Conservation (phyloP, 1,140 invertebrate species). For the Platyura marginata region DNA sequence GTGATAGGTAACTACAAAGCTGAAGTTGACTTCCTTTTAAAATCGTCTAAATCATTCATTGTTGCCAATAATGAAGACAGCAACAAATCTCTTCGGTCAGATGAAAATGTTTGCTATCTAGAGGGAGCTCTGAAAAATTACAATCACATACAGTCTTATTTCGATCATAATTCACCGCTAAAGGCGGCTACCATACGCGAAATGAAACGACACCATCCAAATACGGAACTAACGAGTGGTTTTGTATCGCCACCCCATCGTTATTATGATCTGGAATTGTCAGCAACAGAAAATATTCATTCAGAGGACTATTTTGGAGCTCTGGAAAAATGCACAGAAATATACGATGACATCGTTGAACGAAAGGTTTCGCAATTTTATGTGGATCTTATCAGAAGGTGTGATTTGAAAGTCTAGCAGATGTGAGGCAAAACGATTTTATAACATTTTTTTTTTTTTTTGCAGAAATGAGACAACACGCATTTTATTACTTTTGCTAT, state of each 20-base stretch:
- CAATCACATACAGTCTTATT: slow-evolving; percentile 13
- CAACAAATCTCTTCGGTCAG: slow-evolving; percentile 2
- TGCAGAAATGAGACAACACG: slow-evolving; percentile 15
- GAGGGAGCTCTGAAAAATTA: slow-evolving; percentile 17
- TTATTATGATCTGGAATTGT: slow-evolving; percentile 15
- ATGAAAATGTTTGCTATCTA: not conserved
- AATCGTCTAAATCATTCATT: slow-evolving; percentile 14
- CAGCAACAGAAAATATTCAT: slow-evolving; percentile 11
- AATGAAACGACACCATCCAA: slow-evolving; percentile 9
- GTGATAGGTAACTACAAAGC: slow-evolving; percentile 10
- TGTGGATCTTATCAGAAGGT: slow-evolving; percentile 10
- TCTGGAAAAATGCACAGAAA: slow-evolving; percentile 19
- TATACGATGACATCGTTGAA: slow-evolving; percentile 21
- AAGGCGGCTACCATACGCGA: slow-evolving; percentile 21
- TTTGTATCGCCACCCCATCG: slow-evolving; percentile 20
- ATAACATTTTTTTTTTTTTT: slow-evolving; percentile 13
- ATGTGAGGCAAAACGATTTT: slow-evolving; percentile 15
- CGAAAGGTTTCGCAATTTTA: slow-evolving; percentile 15
- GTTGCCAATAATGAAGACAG: slow-evolving; percentile 11
- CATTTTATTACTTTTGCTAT: slow-evolving; percentile 13
- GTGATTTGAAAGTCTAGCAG: slow-evolving; percentile 6
- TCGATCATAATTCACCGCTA: slow-evolving; percentile 14
- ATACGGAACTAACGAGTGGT: slow-evolving; percentile 16
- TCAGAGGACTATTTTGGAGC: slow-evolving; percentile 13
- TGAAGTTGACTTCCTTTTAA: slow-evolving; percentile 17